phyloP scores from a whole-genome alignment of 2,797 vertebrate genomes.

The Mareca penelope region DNA sequence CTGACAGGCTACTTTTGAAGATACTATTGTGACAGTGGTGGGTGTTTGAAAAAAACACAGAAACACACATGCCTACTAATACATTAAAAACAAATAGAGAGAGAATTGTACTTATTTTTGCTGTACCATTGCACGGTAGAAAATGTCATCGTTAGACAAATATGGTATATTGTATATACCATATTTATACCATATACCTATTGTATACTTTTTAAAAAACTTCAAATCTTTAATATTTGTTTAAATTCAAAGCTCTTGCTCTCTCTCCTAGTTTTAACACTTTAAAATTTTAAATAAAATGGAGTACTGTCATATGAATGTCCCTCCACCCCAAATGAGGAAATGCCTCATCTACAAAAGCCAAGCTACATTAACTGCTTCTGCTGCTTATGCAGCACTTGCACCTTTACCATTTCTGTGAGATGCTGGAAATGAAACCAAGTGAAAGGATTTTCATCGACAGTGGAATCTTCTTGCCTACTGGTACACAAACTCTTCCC shows the following conservation, averaged over 20 bases:
- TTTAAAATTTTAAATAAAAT: background rate
- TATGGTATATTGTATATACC: background rate
- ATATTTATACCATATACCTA: background rate
- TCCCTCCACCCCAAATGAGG: background rate
- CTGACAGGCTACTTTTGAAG: background rate
- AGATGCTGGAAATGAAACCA: background rate
- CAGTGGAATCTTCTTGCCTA: background rate
- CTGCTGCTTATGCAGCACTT: background rate
- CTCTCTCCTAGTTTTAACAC: background rate
- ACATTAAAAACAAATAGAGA: background rate
- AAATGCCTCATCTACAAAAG: background rate
- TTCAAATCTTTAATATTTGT: background rate
- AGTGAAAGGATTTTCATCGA: background rate
- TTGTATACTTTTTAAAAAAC: background rate
- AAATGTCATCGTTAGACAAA: background rate
- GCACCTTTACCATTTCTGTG: background rate
- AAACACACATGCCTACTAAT: background rate
- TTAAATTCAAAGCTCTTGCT: background rate
- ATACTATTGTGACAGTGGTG: background rate
- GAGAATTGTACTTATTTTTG: background rate
- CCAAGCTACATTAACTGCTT: background rate
- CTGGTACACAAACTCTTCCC: background rate
- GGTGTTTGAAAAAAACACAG: background rate
- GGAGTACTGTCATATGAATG: background rate
- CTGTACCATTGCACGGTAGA: background rate